Percentiles rank a stretch among this genome's conserved stretches.
phyloP scores from a whole-genome alignment of 2,113 vertebrate genomes.

The Eonycteris spelaea region DNA sequence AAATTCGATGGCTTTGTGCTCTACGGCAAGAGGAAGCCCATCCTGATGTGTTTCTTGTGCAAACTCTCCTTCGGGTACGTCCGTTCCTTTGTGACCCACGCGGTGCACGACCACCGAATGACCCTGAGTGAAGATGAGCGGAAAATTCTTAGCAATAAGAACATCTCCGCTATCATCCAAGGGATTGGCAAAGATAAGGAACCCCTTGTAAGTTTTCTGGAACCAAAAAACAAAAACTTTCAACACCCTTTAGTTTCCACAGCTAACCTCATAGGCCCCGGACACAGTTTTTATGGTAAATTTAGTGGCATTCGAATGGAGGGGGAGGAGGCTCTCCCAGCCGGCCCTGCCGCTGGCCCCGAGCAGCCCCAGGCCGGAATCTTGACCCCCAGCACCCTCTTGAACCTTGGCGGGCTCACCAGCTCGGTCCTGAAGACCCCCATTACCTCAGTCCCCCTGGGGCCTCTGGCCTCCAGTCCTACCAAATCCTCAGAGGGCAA shows the following conservation, averaged over 20 bases:
- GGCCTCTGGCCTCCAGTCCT: conserved; percentile 88
- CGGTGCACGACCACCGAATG: conserved; percentile 98
- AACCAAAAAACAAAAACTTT: conserved; percentile 99
- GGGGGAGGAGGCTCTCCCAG: conserved; percentile 86
- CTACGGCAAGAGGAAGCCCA: conserved; percentile 99
- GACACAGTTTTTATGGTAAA: conserved; percentile 98
- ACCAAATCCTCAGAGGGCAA: conserved; percentile 92
- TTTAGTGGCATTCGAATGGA: conserved; percentile 99
- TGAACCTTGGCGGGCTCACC: conserved; percentile 93
- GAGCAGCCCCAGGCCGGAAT: conserved; percentile 79
- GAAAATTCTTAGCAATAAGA: conserved; percentile 97
- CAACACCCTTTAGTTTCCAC: conserved; percentile 91
- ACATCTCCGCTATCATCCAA: conserved; percentile 99
- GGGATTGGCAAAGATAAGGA: conserved; percentile 99
- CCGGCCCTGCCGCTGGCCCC: conserved; percentile 63
- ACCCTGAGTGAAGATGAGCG: conserved; percentile 98
- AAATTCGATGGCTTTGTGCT: conserved; percentile 98
- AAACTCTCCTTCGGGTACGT: conserved; percentile 99
- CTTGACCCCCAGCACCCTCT: conserved; percentile 85
- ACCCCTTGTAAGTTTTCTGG: conserved; percentile 99
- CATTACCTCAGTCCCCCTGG: conserved; percentile 94
- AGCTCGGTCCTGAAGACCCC: conserved; percentile 89
- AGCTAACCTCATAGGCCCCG: conserved; percentile 94
- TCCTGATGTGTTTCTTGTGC: conserved; percentile 99
- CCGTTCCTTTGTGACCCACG: conserved; percentile 97